A percentile compares a stretch with the other conserved stretches of the same genome.
phyloP scores from a whole-genome alignment of 2,797 vertebrate genomes.

The Phataginus tetradactyla region DNA sequence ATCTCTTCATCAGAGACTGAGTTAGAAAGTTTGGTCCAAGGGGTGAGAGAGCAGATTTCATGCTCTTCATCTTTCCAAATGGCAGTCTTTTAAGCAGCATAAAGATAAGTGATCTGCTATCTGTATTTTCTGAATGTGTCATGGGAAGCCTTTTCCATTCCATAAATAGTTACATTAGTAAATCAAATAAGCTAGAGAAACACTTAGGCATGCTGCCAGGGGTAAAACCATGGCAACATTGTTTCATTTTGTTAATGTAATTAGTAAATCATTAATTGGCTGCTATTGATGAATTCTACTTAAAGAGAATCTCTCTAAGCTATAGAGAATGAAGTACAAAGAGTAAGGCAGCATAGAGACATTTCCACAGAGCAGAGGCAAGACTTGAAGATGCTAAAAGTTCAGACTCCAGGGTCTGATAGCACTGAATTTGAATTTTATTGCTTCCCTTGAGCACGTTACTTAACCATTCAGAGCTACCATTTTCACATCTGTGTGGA shows the following conservation, averaged over 20 bases:
- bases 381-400: background rate
- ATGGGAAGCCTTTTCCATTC: slow-evolving; percentile 18
- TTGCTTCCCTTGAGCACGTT: background rate
- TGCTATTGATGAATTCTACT: slow-evolving; percentile 18
- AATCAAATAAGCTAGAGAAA: slow-evolving; percentile 65
- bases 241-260: slow-evolving; percentile 34
- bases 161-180: slow-evolving; percentile 64
- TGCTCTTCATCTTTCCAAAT: background rate
- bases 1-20: background rate
- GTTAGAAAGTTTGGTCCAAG: slow-evolving; percentile 39
- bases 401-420: background rate
- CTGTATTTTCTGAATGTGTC: slow-evolving; percentile 1
- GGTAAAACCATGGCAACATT: background rate
- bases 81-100: background rate
- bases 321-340: background rate
- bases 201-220: background rate
- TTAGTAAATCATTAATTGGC: slow-evolving; percentile 71
- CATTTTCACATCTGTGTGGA: background rate
- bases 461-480: background rate
- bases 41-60: background rate
- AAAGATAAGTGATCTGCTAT: slow-evolving; percentile 5
- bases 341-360: background rate
- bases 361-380: background rate
- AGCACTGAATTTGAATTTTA: background rate
- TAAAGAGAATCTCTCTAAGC: slow-evolving; percentile 31